Base-by-base conservation (phyloP, 2,113 vertebrate species). In the Epinephelus moara region DNA sequence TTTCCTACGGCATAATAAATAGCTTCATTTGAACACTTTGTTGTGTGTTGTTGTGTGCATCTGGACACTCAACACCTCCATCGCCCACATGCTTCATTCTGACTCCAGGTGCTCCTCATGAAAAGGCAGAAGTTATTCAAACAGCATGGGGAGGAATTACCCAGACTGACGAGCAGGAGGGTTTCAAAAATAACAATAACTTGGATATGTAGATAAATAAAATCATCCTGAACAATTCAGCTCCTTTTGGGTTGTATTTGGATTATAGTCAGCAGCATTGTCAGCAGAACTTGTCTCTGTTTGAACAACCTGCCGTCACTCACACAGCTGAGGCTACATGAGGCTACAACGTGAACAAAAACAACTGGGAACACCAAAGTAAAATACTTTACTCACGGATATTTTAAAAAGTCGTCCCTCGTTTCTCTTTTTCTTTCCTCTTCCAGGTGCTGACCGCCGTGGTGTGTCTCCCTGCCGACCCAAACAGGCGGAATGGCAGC, bases 351-450 rank as follows among this genome's bases (percentile, higher is more conserved):
- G 14, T 6, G 13, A 33, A 1, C 2, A 27, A 42, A 62, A 78
- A 79, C 0, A 74, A 25, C 61, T 1, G 14, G 4, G 55, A 68
- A 42, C 4, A 9, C 50, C 0, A 33, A 70, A 84, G 56, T 63
- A 3, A 74, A 50, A 64, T 11, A 50, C 37, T 70, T 69, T 60
- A 93, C 92, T 92, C 66, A 92, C 89, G 2, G 70, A 66, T 68
- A 82, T 42, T 9, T 4, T 60, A 49, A 40, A 74, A 88, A 85
- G 63, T 78, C 12, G 45, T 49, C 25, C 18, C 23, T 49, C 15
- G 64, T 70, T 49, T 75, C 50, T 37, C 30, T 49, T 18, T 60
- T 60, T 12, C 49, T 71, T 57, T 62, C n/a, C 47, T 33, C 4
- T 5, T 6, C 17, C 4, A 52, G n/a, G 3, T 25, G 61, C 60